Conservation (phyloP, 2,888 invertebrate genomes). For the Sesamia inferens region DNA sequence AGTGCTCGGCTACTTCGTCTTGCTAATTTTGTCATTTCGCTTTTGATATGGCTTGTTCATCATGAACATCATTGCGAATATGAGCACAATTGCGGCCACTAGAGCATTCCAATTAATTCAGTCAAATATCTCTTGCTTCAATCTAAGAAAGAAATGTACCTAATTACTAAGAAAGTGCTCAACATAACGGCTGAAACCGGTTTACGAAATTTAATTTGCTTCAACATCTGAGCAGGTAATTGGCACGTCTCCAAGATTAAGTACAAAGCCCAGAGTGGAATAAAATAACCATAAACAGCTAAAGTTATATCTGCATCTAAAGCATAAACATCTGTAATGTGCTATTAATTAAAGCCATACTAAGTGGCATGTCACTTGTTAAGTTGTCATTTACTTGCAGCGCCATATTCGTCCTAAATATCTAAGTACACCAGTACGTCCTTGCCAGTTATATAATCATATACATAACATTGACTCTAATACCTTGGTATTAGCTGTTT, state of each 20-base stretch:
- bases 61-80: background rate
- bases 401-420: slow-evolving; percentile 41
- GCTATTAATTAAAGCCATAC: slow-evolving; percentile 31
- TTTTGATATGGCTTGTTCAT: background rate
- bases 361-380: slow-evolving; percentile 18
- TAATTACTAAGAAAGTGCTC: background rate
- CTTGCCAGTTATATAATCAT: slow-evolving; percentile 54
- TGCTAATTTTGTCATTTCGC: background rate
- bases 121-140: background rate
- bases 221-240: background rate
- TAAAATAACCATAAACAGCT: slow-evolving; percentile 41
- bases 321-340: slow-evolving; percentile 36
- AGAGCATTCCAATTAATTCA: background rate
- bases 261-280: slow-evolving; percentile 29
- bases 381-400: slow-evolving; percentile 39
- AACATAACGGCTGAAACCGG: background rate
- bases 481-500: slow-evolving; percentile 31
- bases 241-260: slow-evolving; percentile 12
- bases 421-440: slow-evolving; percentile 36
- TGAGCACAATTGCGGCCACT: background rate
- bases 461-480: slow-evolving; percentile 40
- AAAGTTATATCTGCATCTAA: slow-evolving; percentile 24
- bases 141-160: background rate
- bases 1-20: background rate
- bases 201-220: background rate